A percentile compares a stretch with the other conserved stretches of the same genome.
Conservation (phyloP, 64 coral and sea anemone species). For the Acropora yongei region DNA sequence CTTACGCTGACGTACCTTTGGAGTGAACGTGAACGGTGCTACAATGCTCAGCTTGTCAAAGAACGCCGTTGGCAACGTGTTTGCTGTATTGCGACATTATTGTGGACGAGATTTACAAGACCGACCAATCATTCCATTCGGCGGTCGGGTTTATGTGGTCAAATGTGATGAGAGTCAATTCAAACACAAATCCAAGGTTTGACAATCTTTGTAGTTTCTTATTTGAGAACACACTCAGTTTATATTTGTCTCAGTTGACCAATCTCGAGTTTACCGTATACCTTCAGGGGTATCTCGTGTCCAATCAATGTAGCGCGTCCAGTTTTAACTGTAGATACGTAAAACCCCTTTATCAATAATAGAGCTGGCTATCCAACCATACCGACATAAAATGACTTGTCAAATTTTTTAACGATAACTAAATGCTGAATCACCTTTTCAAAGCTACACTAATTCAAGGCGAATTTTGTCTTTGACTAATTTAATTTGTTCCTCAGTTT, state of each 20-base stretch:
- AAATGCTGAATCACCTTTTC: not conserved
- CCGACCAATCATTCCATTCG: slow-evolving; percentile 27
- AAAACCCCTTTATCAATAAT: not conserved
- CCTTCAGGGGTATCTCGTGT: not conserved
- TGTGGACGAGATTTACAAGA: slow-evolving; percentile 15
- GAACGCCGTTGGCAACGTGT: slow-evolving; percentile 33
- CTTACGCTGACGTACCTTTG: slow-evolving; percentile 40
- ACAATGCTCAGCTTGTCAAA: slow-evolving; percentile 18
- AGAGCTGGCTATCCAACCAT: not conserved
- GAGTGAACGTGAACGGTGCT: not conserved
- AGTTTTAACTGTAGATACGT: not conserved
- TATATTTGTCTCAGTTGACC: not conserved
- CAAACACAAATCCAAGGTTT: slow-evolving; percentile 57
- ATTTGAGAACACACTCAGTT: not conserved
- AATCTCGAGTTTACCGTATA: not conserved
- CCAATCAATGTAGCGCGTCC: not conserved
- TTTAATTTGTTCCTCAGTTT: not conserved
- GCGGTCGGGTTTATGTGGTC: slow-evolving; percentile 12
- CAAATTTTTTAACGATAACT: not conserved
- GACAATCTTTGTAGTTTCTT: not conserved
- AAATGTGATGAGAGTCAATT: slow-evolving; percentile 67
- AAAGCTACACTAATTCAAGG: not conserved
- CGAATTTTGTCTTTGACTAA: not conserved
- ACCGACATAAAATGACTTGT: not conserved
- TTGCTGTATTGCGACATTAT: not conserved